Conservation (phyloP, 2,797 vertebrate species). For the Aplochiton taeniatus region DNA sequence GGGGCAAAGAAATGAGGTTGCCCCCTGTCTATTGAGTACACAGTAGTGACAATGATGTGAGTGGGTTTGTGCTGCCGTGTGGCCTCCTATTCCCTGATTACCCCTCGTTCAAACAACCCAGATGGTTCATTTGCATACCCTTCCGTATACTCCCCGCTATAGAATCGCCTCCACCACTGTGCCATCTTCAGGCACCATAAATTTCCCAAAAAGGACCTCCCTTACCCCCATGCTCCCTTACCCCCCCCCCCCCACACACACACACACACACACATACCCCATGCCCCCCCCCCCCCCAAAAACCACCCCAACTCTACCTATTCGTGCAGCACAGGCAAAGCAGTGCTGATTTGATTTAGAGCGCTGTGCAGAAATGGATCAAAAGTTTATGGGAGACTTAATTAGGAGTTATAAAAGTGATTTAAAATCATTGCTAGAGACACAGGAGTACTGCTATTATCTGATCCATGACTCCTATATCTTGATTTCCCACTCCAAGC, state of each 20-base stretch:
- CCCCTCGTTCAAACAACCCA: conserved; percentile 30
- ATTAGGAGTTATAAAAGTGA: conserved; percentile 75
- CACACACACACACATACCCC: conserved; percentile 3
- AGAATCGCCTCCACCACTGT: conserved; percentile 38
- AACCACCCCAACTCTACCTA: conserved; percentile 24
- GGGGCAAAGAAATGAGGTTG: not conserved
- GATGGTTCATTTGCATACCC: conserved; percentile 55
- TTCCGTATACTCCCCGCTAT: conserved; percentile 33
- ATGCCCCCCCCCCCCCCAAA: no score
- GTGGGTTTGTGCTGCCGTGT: conserved; percentile 9
- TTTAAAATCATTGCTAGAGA: conserved; percentile 68
- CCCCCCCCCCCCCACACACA: not conserved
- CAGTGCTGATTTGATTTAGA: conserved; percentile 57
- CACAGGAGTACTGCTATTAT: conserved; percentile 62
- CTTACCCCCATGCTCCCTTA: conserved; percentile 10
- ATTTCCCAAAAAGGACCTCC: conserved; percentile 53
- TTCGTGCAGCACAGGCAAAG: conserved; percentile 33
- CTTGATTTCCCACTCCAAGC: conserved; percentile 47
- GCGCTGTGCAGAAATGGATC: conserved; percentile 66
- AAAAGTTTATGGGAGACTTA: conserved; percentile 70
- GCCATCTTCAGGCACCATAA: conserved; percentile 58
- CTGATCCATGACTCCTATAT: conserved; percentile 68
- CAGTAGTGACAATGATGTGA: not conserved
- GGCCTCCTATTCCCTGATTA: conserved; percentile 19
- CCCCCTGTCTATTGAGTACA: not conserved